Evolutionary conservation across 2,888 invertebrate species (phyloP).

Genomic region (Lingula anatina): DNA sequence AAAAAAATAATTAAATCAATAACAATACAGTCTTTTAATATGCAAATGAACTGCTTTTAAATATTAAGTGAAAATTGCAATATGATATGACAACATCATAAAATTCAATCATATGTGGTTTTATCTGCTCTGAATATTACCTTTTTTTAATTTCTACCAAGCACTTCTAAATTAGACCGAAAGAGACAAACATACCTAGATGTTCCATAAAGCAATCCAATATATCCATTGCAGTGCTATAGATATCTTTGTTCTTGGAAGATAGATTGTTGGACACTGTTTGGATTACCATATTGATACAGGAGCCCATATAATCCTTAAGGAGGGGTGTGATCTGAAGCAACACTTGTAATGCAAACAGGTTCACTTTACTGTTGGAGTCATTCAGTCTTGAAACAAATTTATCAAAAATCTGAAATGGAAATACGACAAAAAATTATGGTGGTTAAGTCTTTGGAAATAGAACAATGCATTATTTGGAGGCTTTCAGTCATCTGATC

Average conservation of each 20-base stretch:
- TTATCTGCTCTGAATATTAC: too few relatives aligned
- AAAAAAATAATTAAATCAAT: too few relatives aligned
- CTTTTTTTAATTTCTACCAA: too few relatives aligned
- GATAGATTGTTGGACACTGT: slow-evolving; percentile 46
- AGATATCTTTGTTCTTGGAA: slow-evolving; percentile 48
- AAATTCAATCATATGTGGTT: too few relatives aligned
- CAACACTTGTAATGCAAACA: slow-evolving; percentile 45
- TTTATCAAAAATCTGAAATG: slow-evolving; percentile 49
- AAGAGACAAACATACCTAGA: slow-evolving; percentile 26
- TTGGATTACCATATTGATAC: slow-evolving; percentile 37
- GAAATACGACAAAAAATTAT: slow-evolving; percentile 3
- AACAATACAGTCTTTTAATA: too few relatives aligned
- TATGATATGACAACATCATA: too few relatives aligned
- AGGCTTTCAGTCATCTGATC: too few relatives aligned
- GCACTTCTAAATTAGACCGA: not conserved
- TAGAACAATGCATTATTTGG: too few relatives aligned
- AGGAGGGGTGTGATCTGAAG: slow-evolving; percentile 30
- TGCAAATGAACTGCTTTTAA: too few relatives aligned
- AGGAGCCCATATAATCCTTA: slow-evolving; percentile 26
- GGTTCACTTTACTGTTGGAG: slow-evolving; percentile 51
- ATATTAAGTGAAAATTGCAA: too few relatives aligned
- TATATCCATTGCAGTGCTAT: slow-evolving; percentile 33
- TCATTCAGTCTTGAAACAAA: slow-evolving; percentile 48
- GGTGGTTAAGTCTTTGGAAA: not conserved
- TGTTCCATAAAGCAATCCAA: slow-evolving; percentile 38